Conservation (phyloP, 1,140 invertebrate species). For the Rhysida immarginata region DNA sequence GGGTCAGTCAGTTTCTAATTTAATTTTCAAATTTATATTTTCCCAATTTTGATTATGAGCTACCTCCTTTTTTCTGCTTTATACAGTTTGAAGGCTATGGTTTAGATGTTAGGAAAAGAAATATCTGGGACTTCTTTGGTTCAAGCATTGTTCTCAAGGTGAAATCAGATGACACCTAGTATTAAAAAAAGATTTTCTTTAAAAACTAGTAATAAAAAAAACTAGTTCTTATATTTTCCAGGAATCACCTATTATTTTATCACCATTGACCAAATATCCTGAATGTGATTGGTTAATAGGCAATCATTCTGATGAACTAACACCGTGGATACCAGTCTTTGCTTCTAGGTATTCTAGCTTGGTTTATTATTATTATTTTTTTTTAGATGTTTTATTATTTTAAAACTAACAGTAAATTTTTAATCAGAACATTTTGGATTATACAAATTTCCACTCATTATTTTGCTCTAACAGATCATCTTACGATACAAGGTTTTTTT, state of each 20-base stretch:
- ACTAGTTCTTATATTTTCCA: slow-evolving; percentile 14
- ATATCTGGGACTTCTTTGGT: slow-evolving; percentile 71
- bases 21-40: background rate
- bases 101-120: slow-evolving; percentile 72
- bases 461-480: slow-evolving; percentile 29
- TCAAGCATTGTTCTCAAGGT: background rate
- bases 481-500: slow-evolving; percentile 50
- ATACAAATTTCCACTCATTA: background rate
- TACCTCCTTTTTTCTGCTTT: slow-evolving; percentile 5
- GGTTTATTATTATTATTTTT: background rate
- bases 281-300: slow-evolving; percentile 89
- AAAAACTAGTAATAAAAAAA: background rate
- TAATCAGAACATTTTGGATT: no score
- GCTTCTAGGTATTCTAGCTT: slow-evolving; percentile 41
- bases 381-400: no score
- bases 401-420: no score
- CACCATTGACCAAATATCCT: slow-evolving; percentile 48
- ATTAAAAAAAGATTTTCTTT: background rate
- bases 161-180: background rate
- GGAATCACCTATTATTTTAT: slow-evolving; percentile 47
- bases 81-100: slow-evolving; percentile 50
- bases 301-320: slow-evolving; percentile 96
- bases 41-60: background rate
- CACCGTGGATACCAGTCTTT: slow-evolving; percentile 92
- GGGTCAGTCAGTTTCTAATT: slow-evolving; percentile 28